Evolutionary conservation across 2,888 invertebrate genomes (phyloP).

Genomic region (Brassicogethes aeneus): DNA sequence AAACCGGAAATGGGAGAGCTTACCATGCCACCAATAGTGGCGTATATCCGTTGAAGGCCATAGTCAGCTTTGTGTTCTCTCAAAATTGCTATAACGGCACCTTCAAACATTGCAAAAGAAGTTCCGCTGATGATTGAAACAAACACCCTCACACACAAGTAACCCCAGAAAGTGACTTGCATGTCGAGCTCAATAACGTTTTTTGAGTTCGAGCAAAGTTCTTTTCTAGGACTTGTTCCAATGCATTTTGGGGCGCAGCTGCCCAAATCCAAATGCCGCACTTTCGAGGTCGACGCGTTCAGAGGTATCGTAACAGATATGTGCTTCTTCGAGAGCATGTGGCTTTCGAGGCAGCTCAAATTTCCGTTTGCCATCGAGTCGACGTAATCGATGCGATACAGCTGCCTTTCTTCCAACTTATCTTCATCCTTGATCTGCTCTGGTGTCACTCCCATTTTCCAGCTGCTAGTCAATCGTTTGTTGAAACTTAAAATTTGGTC

Average conservation of each 20-base stretch:
- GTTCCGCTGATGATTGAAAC: constrained; percentile 64
- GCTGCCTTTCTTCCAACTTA: constrained; percentile 23
- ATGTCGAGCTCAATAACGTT: constrained; percentile 54
- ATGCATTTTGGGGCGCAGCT: constrained; percentile 53
- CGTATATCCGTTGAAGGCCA: constrained; percentile 66
- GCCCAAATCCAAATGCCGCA: constrained; percentile 38
- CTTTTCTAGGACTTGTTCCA: constrained; percentile 46
- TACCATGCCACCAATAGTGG: constrained; percentile 69
- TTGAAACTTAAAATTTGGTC: constrained; percentile 16
- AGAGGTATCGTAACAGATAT: constrained; percentile 39
- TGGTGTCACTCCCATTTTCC: neutral
- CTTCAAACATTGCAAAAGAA: constrained; percentile 72
- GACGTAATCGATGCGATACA: constrained; percentile 20
- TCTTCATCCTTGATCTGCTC: constrained; percentile 11
- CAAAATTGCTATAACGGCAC: constrained; percentile 67
- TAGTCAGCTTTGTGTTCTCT: constrained; percentile 69
- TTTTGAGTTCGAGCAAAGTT: constrained; percentile 52
- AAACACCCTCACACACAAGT: constrained; percentile 53
- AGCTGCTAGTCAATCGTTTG: constrained; percentile 7
- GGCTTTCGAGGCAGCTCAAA: constrained; percentile 24
- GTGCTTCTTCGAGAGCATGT: constrained; percentile 35
- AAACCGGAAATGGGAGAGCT: constrained; percentile 68
- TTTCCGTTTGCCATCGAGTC: constrained; percentile 16
- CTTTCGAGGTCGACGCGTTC: constrained; percentile 35
- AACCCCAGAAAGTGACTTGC: constrained; percentile 62